Evolutionary conservation across 2,113 vertebrate genomes (phyloP), one percentile per base, ranked within the genome.

Genomic region (Callipepla californica): DNA sequence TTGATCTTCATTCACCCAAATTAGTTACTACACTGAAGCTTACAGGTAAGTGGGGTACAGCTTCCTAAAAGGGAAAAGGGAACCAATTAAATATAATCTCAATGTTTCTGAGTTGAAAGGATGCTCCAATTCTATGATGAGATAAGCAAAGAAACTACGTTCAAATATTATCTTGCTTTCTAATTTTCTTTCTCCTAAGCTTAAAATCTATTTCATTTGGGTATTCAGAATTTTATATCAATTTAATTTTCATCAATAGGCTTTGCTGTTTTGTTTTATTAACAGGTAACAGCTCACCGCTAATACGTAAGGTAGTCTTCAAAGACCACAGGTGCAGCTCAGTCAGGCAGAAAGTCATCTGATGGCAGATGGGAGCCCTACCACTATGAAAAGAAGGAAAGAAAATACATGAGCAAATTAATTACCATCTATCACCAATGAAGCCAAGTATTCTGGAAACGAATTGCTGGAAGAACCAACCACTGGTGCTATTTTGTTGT

Each of bases 291-390:
- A 93, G 73, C 50, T 97, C 77, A 97, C 99, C 99, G 97, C 96
- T 98, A 96, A 99, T 97, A 95, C 79, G 97, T 94, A 99, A 98
- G 87, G 97, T 98, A 97, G 97, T 98, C 98, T 98, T 99, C 97
- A 98, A 98, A 97, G 99, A 99, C 99, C 99, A 99, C 94, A 99
- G 97, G 96, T 99, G 98, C 87, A 99, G 97, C 96, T 99, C 99
- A 94, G 98, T 98, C 97, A 99, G 97, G 97, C 97, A 99, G 98
- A 99, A 99, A 97, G 99, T 98, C 99, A 99, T 99, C 97, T 97
- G 98, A 98, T 80, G 67, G 96, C 94, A 93, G 92, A 90, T 85
- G 59, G 91, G 92, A 97, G 97, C 96, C 86, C 96, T 38, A 91
- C 92, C 93, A 93, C 98, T 98, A 93, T 85, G 38, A 95, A 95